Evolutionary conservation across 2,888 invertebrate species (phyloP), one percentile per base, ranked within the genome.

Genomic region (Tenodera sinensis): DNA sequence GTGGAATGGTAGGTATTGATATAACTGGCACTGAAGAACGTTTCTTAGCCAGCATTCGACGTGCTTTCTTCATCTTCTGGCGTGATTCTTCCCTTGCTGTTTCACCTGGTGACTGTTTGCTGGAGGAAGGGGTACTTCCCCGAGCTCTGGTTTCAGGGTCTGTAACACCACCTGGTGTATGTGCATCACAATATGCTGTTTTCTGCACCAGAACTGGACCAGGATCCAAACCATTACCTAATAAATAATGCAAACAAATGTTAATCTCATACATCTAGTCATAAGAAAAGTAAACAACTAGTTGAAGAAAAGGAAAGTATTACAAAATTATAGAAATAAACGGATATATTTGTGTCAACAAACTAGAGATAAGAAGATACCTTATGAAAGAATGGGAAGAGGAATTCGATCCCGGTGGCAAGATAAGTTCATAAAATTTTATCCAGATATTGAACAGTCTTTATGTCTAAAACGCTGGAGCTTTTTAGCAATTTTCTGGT

Each of bases 141-240:
- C 90, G 89, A 47, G 92, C 92, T 71, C 91, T 90, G 54, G 91
- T 93, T 92, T 94, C 94, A 2, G 96, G 94, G 91, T 96, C 95
- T 0, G 95, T 94, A n/a, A 87, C 30, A 4, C 87, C 87, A n/a
- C 82, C 87, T 0, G 98, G 98, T 0, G 98, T 97, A 92, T 99
- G 99, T 0, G 97, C 96, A 93, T 99, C 98, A 93, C 99, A 99
- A 93, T 97, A 99, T 20, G 99, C 99, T 92, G 98, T 98, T 93
- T 99, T 99, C 92, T 98, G 97, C 0, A 99, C 98, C 89, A 97
- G 95, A 91, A 98, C 96, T 0, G 97, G 97, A 91, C 96, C 92
- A 47, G 90, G 90, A 27, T 90, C 90, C 54, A 89, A 83, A 34
- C 86, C 85, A 81, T 90, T 89, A 25, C 89, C 91, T 90, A 88